phyloP scores from a whole-genome alignment of 2,888 invertebrate genomes.

The Tupiocoris notatus region DNA sequence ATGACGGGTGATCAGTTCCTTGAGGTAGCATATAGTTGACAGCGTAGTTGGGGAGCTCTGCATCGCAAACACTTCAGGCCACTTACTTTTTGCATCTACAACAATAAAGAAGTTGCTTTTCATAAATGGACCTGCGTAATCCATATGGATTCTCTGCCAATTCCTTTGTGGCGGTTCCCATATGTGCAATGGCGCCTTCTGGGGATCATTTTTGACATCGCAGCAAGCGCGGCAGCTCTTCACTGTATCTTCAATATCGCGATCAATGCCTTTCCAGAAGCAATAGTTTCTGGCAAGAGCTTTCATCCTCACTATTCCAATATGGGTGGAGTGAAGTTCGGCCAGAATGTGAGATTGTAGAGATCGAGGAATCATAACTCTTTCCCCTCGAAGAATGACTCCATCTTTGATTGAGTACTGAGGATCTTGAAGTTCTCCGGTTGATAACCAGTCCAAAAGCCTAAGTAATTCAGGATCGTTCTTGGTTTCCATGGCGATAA shows the following conservation, averaged over 20 bases:
- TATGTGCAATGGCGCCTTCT: constrained; percentile 49
- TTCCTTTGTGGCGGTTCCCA: constrained; percentile 48
- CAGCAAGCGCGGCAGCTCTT: constrained; percentile 48
- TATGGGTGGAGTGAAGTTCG: constrained; percentile 49
- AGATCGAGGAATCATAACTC: constrained; percentile 43
- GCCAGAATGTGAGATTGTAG: constrained; percentile 45
- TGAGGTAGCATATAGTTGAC: neutral
- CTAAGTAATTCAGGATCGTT: constrained; percentile 5
- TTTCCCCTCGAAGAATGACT: constrained; percentile 31
- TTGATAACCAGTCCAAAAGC: neutral
- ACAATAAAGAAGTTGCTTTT: neutral
- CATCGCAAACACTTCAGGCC: neutral
- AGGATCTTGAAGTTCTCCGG: constrained; percentile 8
- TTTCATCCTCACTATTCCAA: constrained; percentile 51
- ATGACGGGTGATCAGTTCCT: constrained; percentile 42
- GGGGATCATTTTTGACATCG: constrained; percentile 47
- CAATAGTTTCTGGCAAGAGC: constrained; percentile 49
- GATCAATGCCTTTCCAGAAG: constrained; percentile 49
- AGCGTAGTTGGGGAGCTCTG: neutral
- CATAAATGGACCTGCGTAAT: constrained; percentile 51
- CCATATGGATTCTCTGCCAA: constrained; percentile 47
- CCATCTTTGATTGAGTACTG: constrained; percentile 21
- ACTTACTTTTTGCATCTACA: neutral
- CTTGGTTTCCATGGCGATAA: constrained; percentile 9
- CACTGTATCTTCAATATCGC: constrained; percentile 48